These are phyloP conservation scores for Megaustenia siamemsis DNA, from an alignment of 2,888 invertebrate species.

Conservation along the genomic window DNA sequence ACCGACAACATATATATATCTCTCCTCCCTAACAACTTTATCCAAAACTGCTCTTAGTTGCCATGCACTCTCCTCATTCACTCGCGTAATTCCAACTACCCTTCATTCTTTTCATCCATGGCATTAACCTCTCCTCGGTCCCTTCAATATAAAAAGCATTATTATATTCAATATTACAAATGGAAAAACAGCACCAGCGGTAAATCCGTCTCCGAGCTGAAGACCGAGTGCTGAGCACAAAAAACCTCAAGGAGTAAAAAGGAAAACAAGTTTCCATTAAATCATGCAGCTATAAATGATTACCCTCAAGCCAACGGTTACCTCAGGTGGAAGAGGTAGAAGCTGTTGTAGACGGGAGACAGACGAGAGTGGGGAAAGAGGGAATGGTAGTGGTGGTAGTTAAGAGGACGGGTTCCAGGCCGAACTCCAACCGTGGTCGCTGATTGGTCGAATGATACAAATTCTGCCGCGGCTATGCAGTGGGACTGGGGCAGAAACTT, in stretches of 20 bases:
- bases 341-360: neutral
- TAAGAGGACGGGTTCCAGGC: neutral
- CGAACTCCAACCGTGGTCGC: too few species aligned
- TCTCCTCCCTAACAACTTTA: neutral
- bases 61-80: neutral
- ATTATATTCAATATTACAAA: slow-evolving; percentile 6
- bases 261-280: slow-evolving; percentile 32
- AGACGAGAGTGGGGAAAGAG: neutral
- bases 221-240: neutral
- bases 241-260: neutral
- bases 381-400: slow-evolving; percentile 1
- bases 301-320: neutral
- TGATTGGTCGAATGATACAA: neutral
- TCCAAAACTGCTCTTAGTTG: neutral
- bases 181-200: neutral
- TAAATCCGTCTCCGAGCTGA: neutral
- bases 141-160: neutral
- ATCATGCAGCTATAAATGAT: neutral
- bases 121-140: neutral
- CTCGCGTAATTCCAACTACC: neutral
- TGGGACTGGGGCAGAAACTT: neutral
- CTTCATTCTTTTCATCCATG: neutral
- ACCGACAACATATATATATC: neutral
- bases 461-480: neutral
- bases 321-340: slow-evolving; percentile 4